Conservation (phyloP, 1,140 invertebrate genomes). For the Tetragnatha versicolor region DNA sequence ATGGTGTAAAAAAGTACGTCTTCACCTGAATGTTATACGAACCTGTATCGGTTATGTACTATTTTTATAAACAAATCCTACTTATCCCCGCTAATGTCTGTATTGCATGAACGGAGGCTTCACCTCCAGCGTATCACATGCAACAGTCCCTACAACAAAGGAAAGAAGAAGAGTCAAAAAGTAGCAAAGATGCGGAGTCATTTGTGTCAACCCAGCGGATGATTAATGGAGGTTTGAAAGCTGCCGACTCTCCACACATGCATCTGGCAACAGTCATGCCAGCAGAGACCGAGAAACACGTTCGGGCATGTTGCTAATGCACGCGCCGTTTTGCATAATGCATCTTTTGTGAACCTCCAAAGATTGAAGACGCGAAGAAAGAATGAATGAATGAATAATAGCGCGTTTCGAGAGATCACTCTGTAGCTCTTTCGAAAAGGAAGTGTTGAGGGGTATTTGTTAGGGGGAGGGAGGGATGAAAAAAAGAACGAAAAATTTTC, state of each 20-base stretch:
- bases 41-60: no score
- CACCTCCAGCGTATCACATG: neutral
- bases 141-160: neutral
- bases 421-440: neutral
- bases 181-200: neutral
- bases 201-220: constrained; percentile 12
- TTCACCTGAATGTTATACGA: no score
- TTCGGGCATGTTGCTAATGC: neutral
- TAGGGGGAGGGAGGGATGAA: no score
- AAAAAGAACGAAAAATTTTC: no score
- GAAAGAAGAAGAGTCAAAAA: neutral
- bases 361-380: neutral
- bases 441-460: neutral
- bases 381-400: constrained; percentile 23
- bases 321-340: constrained; percentile 29
- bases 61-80: neutral
- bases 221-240: constrained; percentile 29
- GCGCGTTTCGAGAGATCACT: constrained; percentile 21
- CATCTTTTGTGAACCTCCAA: constrained; percentile 1
- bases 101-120: neutral
- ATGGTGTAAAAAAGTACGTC: no score
- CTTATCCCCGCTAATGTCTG: neutral
- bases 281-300: neutral
- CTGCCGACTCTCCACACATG: neutral
- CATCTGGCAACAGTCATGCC: neutral